Evolutionary conservation across 2,888 invertebrate species (phyloP), one percentile per base, ranked within the genome.

Genomic region (Spialia ferax): DNA sequence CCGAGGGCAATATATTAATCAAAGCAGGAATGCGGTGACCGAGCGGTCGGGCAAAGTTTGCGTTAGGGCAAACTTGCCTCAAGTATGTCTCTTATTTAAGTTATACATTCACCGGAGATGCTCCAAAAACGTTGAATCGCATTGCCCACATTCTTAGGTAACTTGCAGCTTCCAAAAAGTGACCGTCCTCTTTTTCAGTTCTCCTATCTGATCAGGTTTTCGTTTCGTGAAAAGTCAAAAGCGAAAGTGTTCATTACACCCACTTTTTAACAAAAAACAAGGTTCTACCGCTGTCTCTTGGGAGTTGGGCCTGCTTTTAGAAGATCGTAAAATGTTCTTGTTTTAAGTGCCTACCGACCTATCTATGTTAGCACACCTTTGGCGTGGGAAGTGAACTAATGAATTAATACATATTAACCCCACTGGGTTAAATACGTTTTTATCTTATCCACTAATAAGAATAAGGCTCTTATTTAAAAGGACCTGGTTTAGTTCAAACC

Each of bases 1-100:
- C 52, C 52, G 52, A 10, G 23, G 29, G 45, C 15, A 15, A 60
- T 26, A 45, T 60, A 60, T 60, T 60, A 60, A 60, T 60, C 45
- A 60, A 59, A 59, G 23, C 26, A 26, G 59, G 45, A 60, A 60
- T 60, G 59, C 45, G 45, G 10, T 52, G 52, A 52, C 26, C 29
- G 45, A 23, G 23, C 57, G 42, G 42, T 38, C 48, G 22, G 22
- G 22, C 18, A 15, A 22, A 38, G 23, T 26, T 26, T 20, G 23
- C 38, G 42, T 5, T 10, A 35, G 38, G 42, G 23, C 15, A 59
- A 59, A 45, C 59, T 59, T 59, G 15, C 57, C 59, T 45, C 42
- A 59, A 48, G 45, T 45, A 60, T 60, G 60, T 60, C 45, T 60
- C 60, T 60, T 60, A 48, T 60, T 45, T 48, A 48, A 60, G 60